phyloP scores from a whole-genome alignment of 2,888 invertebrate species.

The Brachypalpus laphriformis region DNA sequence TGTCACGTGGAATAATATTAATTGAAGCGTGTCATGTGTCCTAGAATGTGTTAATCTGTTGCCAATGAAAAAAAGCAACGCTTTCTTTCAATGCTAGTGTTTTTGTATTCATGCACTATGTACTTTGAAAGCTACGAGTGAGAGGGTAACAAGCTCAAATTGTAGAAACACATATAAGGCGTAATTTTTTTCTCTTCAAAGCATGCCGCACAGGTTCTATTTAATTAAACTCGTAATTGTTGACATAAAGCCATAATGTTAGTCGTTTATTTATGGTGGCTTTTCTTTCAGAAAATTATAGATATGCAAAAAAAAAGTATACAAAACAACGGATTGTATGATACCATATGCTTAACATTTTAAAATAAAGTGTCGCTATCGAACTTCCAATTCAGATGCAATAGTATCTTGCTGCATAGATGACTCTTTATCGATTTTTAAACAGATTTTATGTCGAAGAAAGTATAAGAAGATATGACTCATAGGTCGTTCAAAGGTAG shows the following conservation, averaged over 20 bases:
- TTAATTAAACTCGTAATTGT: constrained; percentile 18
- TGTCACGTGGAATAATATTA: constrained; percentile 64
- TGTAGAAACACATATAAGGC: neutral
- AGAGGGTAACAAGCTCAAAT: constrained; percentile 19
- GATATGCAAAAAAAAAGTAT: too few species aligned
- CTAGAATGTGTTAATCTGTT: constrained; percentile 69
- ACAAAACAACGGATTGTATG: too few species aligned
- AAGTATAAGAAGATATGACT: too few species aligned
- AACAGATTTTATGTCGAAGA: too few species aligned
- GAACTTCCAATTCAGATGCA: too few species aligned
- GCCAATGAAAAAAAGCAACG: constrained; percentile 35
- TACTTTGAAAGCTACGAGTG: constrained; percentile 12
- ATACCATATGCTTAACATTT: too few species aligned
- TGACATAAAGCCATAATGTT: neutral
- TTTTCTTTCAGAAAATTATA: neutral
- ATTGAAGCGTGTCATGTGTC: constrained; percentile 68
- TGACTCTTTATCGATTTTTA: too few species aligned
- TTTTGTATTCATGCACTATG: constrained; percentile 7
- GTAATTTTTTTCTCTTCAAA: constrained; percentile 16
- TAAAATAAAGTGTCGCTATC: too few species aligned
- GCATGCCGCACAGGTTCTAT: constrained; percentile 2
- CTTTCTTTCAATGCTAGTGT: constrained; percentile 37
- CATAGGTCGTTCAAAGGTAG: too few species aligned
- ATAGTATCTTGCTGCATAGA: too few species aligned
- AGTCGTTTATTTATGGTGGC: neutral